Conservation (phyloP, 2,888 invertebrate species). For the Andrena flavipes region DNA sequence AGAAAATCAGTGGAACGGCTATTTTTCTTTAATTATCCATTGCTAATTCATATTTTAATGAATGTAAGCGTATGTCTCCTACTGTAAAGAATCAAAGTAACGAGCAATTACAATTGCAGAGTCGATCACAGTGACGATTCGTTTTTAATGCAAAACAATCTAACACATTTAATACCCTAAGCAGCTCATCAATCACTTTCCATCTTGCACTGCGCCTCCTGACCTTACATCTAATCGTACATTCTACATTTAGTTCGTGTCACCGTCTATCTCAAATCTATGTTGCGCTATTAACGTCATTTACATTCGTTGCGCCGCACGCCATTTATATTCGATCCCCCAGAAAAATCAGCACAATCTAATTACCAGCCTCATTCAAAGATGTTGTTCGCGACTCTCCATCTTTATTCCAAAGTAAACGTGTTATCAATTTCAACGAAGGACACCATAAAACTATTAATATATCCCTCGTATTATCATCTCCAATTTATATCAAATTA, state of each 20-base stretch:
- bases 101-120: not conserved
- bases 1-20: too few species aligned
- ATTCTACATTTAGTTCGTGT: conserved; percentile 34
- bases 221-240: conserved; percentile 36
- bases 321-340: not conserved
- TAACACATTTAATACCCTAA: conserved; percentile 19
- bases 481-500: too few species aligned
- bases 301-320: conserved; percentile 11
- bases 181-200: conserved; percentile 36
- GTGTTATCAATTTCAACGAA: not conserved
- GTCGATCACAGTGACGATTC: not conserved
- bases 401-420: too few species aligned
- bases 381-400: not conserved
- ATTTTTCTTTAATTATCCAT: not conserved
- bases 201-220: conserved; percentile 34
- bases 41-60: not conserved
- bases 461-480: too few species aligned
- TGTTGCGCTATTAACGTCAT: conserved; percentile 4
- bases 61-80: not conserved
- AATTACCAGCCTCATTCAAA: conserved; percentile 6
- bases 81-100: not conserved
- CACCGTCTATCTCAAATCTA: conserved; percentile 31
- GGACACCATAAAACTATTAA: not conserved
- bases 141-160: conserved; percentile 30
- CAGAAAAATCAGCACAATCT: not conserved